Evolutionary conservation across 2,888 invertebrate genomes (phyloP).

Genomic region (Acleris cristana): DNA sequence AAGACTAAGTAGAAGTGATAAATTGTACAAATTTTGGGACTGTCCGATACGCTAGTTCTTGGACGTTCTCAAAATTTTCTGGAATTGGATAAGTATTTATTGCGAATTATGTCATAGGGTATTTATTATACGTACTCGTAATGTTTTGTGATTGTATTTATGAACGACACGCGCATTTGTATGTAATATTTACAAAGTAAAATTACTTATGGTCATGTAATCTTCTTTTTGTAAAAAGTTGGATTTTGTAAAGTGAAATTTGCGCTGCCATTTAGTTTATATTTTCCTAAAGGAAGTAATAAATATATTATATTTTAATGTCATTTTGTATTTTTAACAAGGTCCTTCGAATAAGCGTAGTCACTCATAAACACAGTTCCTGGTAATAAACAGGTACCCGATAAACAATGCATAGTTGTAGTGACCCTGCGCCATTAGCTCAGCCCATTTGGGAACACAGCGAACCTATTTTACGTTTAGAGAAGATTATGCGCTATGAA

Average conservation of each 20-base stretch:
- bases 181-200: conserved; percentile 62
- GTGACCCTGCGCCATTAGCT: conserved; percentile 30
- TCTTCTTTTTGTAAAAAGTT: conserved; percentile 22
- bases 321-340: background rate
- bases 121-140: conserved; percentile 37
- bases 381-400: conserved; percentile 19
- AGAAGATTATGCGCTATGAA: conserved; percentile 29
- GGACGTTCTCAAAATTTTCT: conserved; percentile 76
- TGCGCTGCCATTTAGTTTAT: conserved; percentile 42
- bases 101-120: conserved; percentile 28
- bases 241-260: conserved; percentile 32
- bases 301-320: conserved; percentile 17
- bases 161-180: conserved; percentile 48
- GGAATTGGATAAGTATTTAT: conserved; percentile 47
- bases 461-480: conserved; percentile 15
- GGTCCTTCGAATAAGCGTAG: too few relatives aligned
- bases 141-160: conserved; percentile 8
- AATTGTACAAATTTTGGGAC: conserved; percentile 66
- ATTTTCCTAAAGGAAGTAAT: conserved; percentile 13
- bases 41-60: conserved; percentile 71
- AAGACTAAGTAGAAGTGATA: background rate
- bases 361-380: conserved; percentile 15
- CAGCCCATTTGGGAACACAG: conserved; percentile 31
- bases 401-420: conserved; percentile 31
- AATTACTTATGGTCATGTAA: conserved; percentile 33